Conservation (phyloP, 2,888 invertebrate genomes). For the Fragum whitleyi region DNA sequence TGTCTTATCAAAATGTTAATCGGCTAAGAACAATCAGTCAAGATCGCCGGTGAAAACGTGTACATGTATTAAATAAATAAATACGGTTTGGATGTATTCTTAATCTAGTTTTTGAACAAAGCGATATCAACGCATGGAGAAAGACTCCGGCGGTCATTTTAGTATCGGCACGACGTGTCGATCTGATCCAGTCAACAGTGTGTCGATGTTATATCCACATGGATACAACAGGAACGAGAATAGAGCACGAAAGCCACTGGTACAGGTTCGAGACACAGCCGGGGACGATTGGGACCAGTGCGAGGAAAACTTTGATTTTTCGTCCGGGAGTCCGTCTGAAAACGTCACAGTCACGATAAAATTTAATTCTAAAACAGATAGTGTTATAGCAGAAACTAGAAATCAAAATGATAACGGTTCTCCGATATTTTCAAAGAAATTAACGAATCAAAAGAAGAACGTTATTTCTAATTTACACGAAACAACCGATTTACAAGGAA, state of each 20-base stretch:
- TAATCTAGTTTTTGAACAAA: too few relatives aligned
- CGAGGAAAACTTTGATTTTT: slow-evolving; percentile 44
- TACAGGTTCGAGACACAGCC: slow-evolving; percentile 58
- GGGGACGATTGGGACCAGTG: slow-evolving; percentile 28
- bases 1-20: too few relatives aligned
- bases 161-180: slow-evolving; percentile 41
- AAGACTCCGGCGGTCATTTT: slow-evolving; percentile 17
- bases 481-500: neutral
- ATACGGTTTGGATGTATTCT: too few relatives aligned
- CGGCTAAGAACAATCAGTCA: too few relatives aligned
- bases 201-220: slow-evolving; percentile 47
- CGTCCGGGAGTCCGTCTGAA: slow-evolving; percentile 48
- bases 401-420: neutral
- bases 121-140: too few relatives aligned
- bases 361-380: slow-evolving; percentile 41
- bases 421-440: neutral
- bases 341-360: slow-evolving; percentile 60
- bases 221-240: slow-evolving; percentile 51
- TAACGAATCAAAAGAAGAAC: neutral
- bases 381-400: slow-evolving; percentile 22
- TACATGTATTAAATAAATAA: too few relatives aligned
- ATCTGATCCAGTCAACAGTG: slow-evolving; percentile 47
- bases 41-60: too few relatives aligned
- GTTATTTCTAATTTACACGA: neutral
- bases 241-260: slow-evolving; percentile 29